A percentile compares a stretch with the other conserved stretches of the same genome.
Conservation (phyloP, 1,140 invertebrate species). For the Trachymyrmex septentrionalis region DNA sequence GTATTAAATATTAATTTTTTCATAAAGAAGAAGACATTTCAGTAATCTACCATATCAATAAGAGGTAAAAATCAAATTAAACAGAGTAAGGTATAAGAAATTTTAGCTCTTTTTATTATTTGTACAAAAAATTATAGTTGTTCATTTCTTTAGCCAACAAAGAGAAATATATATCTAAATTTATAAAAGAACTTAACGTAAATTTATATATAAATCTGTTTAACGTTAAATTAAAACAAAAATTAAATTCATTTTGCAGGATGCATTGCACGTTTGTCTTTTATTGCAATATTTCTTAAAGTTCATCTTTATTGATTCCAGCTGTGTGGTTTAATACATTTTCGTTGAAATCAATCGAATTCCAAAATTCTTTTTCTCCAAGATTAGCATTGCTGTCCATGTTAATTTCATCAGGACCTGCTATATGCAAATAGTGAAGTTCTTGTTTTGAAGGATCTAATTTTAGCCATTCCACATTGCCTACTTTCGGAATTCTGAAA, state of each 20-base stretch:
- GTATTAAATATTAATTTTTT: no score
- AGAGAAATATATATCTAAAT: neutral
- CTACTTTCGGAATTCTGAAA: constrained; percentile 81
- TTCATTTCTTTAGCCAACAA: no score
- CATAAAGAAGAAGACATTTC: no score
- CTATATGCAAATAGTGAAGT: constrained; percentile 86
- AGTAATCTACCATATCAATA: no score
- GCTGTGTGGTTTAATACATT: constrained; percentile 76
- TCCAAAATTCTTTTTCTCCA: constrained; percentile 87
- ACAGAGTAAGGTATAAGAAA: no score
- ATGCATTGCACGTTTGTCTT: neutral
- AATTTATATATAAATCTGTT: neutral
- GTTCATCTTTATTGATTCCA: neutral
- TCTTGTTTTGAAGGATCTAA: constrained; percentile 81
- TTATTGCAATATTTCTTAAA: neutral
- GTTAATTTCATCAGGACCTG: constrained; percentile 81
- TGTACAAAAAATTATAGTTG: no score
- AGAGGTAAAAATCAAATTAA: no score
- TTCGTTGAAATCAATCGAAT: constrained; percentile 87
- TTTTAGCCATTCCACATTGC: constrained; percentile 78
- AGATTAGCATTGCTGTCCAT: constrained; percentile 86
- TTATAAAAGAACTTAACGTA: neutral
- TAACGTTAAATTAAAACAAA: neutral
- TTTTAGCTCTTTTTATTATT: no score
- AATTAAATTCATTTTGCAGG: neutral